Evolutionary conservation across 2,113 vertebrate species (phyloP).

Genomic region (Desmodus rotundus): DNA sequence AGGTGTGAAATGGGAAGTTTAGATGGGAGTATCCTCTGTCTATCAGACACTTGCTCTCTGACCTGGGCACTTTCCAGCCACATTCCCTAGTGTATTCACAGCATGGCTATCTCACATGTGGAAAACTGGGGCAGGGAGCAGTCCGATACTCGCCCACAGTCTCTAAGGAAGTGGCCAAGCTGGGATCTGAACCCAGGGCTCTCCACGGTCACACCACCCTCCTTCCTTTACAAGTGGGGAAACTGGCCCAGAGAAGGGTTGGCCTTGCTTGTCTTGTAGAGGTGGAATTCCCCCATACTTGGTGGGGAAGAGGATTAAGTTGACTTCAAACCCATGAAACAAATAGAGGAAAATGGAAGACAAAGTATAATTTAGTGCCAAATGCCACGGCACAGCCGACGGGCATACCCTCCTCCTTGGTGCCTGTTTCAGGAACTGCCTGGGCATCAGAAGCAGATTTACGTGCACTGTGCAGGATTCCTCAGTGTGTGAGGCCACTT

Average conservation of each 20-base stretch:
- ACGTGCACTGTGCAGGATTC: not conserved
- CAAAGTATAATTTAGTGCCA: not conserved
- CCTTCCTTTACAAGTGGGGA: not conserved
- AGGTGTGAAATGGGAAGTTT: not conserved
- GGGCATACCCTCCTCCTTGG: not conserved
- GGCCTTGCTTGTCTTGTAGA: not conserved
- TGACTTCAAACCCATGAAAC: not conserved
- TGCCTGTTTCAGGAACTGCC: not conserved
- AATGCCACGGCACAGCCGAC: not conserved
- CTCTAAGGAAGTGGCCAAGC: not conserved
- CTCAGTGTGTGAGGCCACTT: not conserved
- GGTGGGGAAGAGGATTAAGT: not conserved
- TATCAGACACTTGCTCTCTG: not conserved
- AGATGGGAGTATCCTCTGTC: not conserved
- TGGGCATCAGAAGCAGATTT: not conserved
- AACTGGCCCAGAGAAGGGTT: not conserved
- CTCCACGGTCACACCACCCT: not conserved
- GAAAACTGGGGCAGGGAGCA: not conserved
- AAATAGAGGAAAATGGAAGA: not conserved
- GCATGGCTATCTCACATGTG: not conserved
- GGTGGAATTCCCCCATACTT: not conserved
- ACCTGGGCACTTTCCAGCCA: not conserved
- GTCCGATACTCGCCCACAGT: not conserved
- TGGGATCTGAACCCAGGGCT: not conserved
- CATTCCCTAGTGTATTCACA: not conserved